Percentiles rank a stretch among this genome's conserved stretches.
Conservation (phyloP, 2,113 vertebrate genomes). For the Apodemus sylvaticus region DNA sequence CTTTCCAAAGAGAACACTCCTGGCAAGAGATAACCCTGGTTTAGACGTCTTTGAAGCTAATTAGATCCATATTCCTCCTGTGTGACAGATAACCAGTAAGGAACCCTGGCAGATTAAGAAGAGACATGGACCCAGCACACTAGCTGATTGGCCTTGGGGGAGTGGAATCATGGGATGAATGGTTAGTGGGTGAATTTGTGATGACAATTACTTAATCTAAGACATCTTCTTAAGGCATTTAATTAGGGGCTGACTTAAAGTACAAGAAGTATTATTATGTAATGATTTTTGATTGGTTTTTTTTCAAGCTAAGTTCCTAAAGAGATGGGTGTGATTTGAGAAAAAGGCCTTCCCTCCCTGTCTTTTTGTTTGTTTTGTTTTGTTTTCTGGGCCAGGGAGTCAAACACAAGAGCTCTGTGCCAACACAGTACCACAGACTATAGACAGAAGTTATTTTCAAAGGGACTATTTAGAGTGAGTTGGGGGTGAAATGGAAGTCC, state of each 20-base stretch:
- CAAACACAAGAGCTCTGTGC: not conserved
- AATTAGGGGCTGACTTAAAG: too few relatives aligned
- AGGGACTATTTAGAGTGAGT: conserved; percentile 13
- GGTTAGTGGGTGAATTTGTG: conserved; percentile 10
- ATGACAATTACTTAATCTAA: conserved; percentile 43
- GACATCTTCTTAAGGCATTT: conserved; percentile 57
- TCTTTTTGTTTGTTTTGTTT: not conserved
- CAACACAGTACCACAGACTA: not conserved
- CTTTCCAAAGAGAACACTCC: conserved; percentile 44
- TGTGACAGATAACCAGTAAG: not conserved
- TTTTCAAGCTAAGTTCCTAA: conserved; percentile 25
- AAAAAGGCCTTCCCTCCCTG: not conserved
- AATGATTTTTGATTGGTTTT: conserved; percentile 66
- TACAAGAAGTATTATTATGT: conserved; percentile 52
- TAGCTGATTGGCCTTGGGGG: not conserved
- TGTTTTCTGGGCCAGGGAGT: not conserved
- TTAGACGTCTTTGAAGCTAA: conserved; percentile 6
- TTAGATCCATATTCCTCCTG: conserved; percentile 21
- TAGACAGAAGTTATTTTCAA: conserved; percentile 52
- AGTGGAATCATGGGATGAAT: not conserved
- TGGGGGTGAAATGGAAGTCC: not conserved
- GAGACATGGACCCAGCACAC: not conserved
- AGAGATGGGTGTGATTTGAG: not conserved
- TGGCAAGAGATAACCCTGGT: conserved; percentile 13
- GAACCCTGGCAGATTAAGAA: not conserved